A percentile compares a stretch with the other conserved stretches of the same genome.
Evolutionary conservation across 30 jellyfish, hydroid and myxozoan genomes (phyloP).

Genomic region (Cassiopea andromeda): DNA sequence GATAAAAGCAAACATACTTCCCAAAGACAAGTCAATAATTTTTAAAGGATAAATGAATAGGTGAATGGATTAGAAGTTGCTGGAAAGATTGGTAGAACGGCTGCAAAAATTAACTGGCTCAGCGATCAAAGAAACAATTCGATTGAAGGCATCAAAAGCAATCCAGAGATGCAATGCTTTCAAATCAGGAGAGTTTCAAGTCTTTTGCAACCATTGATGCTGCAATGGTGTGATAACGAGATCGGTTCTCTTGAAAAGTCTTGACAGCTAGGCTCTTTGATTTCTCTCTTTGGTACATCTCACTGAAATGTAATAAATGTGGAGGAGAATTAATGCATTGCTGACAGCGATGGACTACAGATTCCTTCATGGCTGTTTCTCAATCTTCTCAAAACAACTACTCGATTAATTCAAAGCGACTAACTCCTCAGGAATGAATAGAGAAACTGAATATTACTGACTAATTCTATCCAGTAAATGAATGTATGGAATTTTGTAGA

Average conservation of each 20-base stretch:
- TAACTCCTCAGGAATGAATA: background rate
- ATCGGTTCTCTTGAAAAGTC: conserved; percentile 66
- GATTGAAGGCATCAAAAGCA: too few species aligned
- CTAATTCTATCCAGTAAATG: background rate
- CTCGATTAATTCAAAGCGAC: background rate
- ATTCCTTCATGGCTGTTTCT: background rate
- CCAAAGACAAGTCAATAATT: too few species aligned
- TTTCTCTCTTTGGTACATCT: conserved; percentile 64
- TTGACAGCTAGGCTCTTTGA: conserved; percentile 68
- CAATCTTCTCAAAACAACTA: background rate
- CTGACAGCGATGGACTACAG: background rate
- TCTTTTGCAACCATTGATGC: conserved; percentile 86
- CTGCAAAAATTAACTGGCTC: too few species aligned
- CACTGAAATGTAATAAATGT: conserved; percentile 41
- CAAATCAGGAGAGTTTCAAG: conserved; percentile 18
- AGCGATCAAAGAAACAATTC: too few species aligned
- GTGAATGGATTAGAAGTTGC: too few species aligned
- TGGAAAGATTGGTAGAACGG: too few species aligned
- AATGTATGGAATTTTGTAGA: background rate
- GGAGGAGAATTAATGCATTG: background rate
- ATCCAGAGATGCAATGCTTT: too few species aligned
- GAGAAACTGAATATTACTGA: background rate
- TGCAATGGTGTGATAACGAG: conserved; percentile 73
- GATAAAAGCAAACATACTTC: too few species aligned
- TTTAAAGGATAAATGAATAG: too few species aligned